Conservation (phyloP, 1,140 invertebrate species). For the Cherax quadricarinatus region DNA sequence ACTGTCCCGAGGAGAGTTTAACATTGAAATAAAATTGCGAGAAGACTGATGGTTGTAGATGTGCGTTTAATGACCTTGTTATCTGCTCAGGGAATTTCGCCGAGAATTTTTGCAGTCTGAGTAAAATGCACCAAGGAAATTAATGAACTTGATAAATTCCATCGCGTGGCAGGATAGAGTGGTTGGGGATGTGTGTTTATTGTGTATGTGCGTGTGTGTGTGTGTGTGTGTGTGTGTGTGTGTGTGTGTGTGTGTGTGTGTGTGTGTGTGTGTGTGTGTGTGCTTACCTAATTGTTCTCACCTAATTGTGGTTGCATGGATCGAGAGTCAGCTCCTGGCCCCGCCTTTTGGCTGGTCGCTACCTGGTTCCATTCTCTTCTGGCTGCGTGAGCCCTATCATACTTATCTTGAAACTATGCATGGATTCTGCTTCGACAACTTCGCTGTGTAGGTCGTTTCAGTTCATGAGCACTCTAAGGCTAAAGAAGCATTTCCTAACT, state of each 20-base stretch:
- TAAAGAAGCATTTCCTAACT: no score
- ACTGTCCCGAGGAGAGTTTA: neutral
- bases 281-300: neutral
- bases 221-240: neutral
- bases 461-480: no score
- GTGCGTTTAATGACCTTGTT: neutral
- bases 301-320: no score
- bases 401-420: no score
- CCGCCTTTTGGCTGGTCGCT: no score
- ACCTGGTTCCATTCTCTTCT: no score
- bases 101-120: neutral
- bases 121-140: neutral
- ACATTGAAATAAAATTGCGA: neutral
- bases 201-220: neutral
- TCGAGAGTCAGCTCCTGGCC: no score
- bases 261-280: slow-evolving; percentile 12
- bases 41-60: slow-evolving; percentile 2
- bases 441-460: no score
- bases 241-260: neutral
- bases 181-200: neutral
- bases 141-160: neutral
- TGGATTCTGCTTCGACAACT: no score
- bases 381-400: no score
- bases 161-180: neutral
- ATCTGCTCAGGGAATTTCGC: neutral